These are phyloP conservation scores for Pollachius pollachius DNA, from an alignment of 2,113 vertebrate genomes.

Conservation along the genomic window DNA sequence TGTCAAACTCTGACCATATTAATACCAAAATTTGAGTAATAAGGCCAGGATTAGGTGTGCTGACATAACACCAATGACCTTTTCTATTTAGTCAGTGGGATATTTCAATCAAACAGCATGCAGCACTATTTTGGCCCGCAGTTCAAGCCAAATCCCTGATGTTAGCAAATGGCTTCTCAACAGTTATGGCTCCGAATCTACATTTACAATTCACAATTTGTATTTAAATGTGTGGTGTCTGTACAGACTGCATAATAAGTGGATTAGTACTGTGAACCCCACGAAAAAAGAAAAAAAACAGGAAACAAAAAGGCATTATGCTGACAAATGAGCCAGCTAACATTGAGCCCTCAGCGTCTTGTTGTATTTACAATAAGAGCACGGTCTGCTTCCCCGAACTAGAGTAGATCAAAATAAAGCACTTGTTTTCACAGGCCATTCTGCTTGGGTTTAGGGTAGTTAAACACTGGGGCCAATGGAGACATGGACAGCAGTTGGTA, in stretches of 20 bases:
- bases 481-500: too few relatives aligned
- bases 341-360: background rate
- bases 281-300: too few relatives aligned
- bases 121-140: constrained; percentile 7
- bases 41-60: too few relatives aligned
- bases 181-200: constrained; percentile 45
- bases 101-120: constrained; percentile 45
- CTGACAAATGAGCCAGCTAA: constrained; percentile 2
- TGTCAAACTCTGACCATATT: too few relatives aligned
- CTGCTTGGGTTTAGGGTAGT: too few relatives aligned
- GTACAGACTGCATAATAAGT: constrained; percentile 20
- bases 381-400: too few relatives aligned
- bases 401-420: too few relatives aligned
- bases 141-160: constrained; percentile 35
- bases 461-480: too few relatives aligned
- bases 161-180: constrained; percentile 49
- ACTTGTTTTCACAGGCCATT: constrained; percentile 48
- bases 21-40: too few relatives aligned
- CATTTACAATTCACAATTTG: constrained; percentile 48
- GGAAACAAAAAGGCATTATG: constrained; percentile 21
- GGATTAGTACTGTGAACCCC: constrained; percentile 26
- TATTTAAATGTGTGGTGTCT: constrained; percentile 36
- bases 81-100: constrained; percentile 46
- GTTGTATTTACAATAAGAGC: background rate
- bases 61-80: background rate